Evolutionary conservation across 1,140 invertebrate genomes (phyloP).

Genomic region (Scaptomyza pallida): DNA sequence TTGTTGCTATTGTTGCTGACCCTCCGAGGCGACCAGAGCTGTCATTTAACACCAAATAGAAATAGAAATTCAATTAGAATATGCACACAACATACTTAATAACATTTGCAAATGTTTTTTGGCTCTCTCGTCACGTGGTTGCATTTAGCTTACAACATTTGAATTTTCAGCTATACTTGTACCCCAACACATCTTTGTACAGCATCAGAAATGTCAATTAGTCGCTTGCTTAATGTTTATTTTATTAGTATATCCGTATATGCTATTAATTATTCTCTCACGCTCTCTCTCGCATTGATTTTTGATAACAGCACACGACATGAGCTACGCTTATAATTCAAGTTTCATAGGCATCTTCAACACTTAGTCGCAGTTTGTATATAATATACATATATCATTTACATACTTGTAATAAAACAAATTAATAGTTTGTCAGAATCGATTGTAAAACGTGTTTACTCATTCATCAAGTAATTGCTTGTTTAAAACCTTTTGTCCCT

Average conservation of each 20-base stretch:
- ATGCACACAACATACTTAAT: constrained; percentile 8
- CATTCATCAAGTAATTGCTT: neutral
- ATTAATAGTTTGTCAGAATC: constrained; percentile 15
- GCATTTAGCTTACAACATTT: neutral
- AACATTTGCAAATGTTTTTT: constrained; percentile 10
- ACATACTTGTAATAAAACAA: constrained; percentile 1
- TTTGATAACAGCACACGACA: constrained; percentile 18
- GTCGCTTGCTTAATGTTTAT: neutral
- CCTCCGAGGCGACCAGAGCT: constrained; percentile 42
- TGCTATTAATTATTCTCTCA: constrained; percentile 4
- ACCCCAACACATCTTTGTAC: neutral
- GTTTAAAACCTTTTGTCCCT: neutral
- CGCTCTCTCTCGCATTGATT: neutral
- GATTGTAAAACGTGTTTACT: neutral
- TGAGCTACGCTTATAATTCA: constrained; percentile 25
- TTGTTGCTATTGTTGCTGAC: constrained; percentile 15
- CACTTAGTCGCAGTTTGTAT: neutral
- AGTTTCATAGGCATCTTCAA: constrained; percentile 15
- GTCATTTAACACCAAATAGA: constrained; percentile 30
- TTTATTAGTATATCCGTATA: constrained; percentile 1
- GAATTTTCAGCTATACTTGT: neutral
- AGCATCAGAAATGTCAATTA: constrained; percentile 1
- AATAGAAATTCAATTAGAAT: neutral
- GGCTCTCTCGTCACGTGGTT: constrained; percentile 14
- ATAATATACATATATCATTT: constrained; percentile 10